Conservation (phyloP, 2,113 vertebrate genomes). For the Hypanus sabinus region DNA sequence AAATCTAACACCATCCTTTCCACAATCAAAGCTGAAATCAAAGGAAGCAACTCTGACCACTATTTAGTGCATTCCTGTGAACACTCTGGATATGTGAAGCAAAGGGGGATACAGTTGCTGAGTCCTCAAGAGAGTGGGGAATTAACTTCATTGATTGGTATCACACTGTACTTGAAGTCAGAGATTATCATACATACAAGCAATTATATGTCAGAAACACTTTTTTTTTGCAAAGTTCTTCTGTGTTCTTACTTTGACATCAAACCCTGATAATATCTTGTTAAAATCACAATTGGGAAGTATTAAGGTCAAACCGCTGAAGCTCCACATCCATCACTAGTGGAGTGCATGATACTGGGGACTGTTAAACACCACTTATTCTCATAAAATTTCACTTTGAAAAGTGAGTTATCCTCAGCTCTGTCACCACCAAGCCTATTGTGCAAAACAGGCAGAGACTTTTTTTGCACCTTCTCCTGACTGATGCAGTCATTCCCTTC, state of each 20-base stretch:
- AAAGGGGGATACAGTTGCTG: background rate
- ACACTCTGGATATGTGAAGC: background rate
- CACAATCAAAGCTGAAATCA: background rate
- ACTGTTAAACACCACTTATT: background rate
- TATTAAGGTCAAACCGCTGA: background rate
- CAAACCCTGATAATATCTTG: background rate
- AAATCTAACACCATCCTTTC: background rate
- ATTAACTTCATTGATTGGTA: background rate
- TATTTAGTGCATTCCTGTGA: background rate
- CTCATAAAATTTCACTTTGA: background rate
- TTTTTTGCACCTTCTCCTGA: background rate
- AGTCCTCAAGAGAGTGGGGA: background rate
- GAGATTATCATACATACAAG: background rate
- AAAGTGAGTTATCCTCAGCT: background rate
- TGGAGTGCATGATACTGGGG: background rate
- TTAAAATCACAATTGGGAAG: background rate
- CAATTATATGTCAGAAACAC: background rate
- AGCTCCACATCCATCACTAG: background rate
- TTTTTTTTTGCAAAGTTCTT: background rate
- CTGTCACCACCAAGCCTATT: background rate
- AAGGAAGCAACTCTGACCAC: background rate
- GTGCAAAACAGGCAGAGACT: background rate
- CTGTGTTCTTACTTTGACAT: background rate
- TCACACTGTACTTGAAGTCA: background rate
- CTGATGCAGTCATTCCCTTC: background rate